Conservation (phyloP, 2,113 vertebrate genomes). For the Lophius piscatorius region DNA sequence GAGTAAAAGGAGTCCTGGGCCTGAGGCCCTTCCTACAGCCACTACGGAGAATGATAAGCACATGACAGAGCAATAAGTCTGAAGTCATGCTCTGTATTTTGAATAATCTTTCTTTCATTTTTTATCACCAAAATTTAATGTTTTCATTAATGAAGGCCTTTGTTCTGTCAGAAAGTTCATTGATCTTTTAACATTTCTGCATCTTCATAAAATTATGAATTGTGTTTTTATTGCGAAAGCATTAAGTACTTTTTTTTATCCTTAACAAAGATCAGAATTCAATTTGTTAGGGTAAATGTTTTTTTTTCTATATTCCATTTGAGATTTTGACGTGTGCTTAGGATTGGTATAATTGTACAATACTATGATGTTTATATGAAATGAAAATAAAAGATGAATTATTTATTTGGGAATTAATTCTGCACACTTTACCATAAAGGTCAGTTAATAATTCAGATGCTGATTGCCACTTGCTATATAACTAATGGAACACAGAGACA, state of each 20-base stretch:
- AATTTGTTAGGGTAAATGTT: background rate
- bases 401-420: slow-evolving; percentile 16
- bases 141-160: slow-evolving; percentile 5
- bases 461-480: slow-evolving; percentile 11
- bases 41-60: slow-evolving; percentile 46
- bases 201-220: slow-evolving; percentile 23
- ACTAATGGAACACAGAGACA: slow-evolving; percentile 26
- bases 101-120: slow-evolving; percentile 7
- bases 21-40: slow-evolving; percentile 21
- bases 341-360: no score
- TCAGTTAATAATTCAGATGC: slow-evolving; percentile 41
- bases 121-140: slow-evolving; percentile 17
- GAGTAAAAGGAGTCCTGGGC: slow-evolving; percentile 33
- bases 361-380: no score
- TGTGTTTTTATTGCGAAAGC: slow-evolving; percentile 22
- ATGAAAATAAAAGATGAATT: slow-evolving; percentile 3
- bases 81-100: slow-evolving; percentile 30
- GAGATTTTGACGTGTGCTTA: background rate
- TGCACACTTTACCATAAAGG: slow-evolving; percentile 13
- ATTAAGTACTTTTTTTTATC: background rate
- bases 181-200: slow-evolving; percentile 1
- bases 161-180: background rate
- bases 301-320: background rate
- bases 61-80: slow-evolving; percentile 49
- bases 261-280: background rate